These are phyloP conservation scores for Salpingus planirostris DNA, from an alignment of 2,888 invertebrate species.

Conservation along the genomic window DNA sequence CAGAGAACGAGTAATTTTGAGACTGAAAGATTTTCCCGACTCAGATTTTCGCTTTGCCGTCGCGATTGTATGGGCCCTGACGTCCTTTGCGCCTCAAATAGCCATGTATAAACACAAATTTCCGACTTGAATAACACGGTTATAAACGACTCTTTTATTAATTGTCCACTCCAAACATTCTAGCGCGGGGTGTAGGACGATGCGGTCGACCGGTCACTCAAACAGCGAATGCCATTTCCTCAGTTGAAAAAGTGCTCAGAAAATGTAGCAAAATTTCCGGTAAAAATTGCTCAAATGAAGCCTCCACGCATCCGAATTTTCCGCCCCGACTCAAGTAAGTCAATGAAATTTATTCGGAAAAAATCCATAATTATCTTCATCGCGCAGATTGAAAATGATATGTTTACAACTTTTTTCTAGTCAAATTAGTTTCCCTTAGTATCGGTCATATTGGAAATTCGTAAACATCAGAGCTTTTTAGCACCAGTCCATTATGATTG, in stretches of 20 bases:
- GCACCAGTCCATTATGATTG: too few species aligned
- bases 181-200: slow-evolving; percentile 20
- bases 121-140: slow-evolving; percentile 26
- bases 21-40: too few species aligned
- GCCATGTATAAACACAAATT: slow-evolving; percentile 23
- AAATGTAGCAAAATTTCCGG: slow-evolving; percentile 1
- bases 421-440: too few species aligned
- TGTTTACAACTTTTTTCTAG: too few species aligned
- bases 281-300: slow-evolving; percentile 3
- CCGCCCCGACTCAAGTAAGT: slow-evolving; percentile 9
- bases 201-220: slow-evolving; percentile 6
- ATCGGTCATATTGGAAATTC: too few species aligned
- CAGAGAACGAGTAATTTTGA: too few species aligned
- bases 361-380: too few species aligned
- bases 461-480: too few species aligned
- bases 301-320: slow-evolving; percentile 11
- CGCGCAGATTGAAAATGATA: too few species aligned
- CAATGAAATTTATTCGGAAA: neutral
- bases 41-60: too few species aligned
- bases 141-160: slow-evolving; percentile 29
- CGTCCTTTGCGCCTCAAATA: neutral
- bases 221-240: slow-evolving; percentile 1
- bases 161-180: slow-evolving; percentile 15
- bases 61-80: too few species aligned
- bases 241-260: neutral